Evolutionary conservation across 2,797 vertebrate genomes (phyloP).

Genomic region (Acrocephalus scirpaceus): DNA sequence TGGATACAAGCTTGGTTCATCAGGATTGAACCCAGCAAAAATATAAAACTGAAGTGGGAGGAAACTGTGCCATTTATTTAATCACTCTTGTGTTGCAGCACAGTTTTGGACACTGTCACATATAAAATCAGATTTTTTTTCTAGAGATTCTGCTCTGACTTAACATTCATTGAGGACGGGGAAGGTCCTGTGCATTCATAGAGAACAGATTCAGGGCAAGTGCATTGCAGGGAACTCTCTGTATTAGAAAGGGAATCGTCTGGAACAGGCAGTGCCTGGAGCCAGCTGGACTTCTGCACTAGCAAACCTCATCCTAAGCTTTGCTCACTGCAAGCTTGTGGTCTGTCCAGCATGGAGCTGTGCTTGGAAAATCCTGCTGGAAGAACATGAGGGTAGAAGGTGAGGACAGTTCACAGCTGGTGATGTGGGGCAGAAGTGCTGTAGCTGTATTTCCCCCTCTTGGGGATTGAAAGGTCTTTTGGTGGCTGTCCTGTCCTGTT

Average conservation of each 20-base stretch:
- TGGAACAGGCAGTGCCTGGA: not conserved
- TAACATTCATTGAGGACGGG: not conserved
- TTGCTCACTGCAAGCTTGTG: not conserved
- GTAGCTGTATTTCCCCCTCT: not conserved
- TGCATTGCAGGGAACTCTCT: not conserved
- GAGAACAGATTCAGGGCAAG: not conserved
- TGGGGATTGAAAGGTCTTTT: not conserved
- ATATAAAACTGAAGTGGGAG: not conserved
- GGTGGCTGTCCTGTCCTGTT: not conserved
- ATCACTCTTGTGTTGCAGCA: not conserved
- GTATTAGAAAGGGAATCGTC: not conserved
- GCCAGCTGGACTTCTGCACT: not conserved
- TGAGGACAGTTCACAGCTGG: not conserved
- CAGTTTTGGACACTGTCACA: not conserved
- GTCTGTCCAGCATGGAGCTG: not conserved
- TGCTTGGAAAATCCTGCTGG: not conserved
- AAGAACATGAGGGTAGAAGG: not conserved
- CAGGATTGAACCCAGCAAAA: not conserved
- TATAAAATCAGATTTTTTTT: not conserved
- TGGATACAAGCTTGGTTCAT: not conserved
- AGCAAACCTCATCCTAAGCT: not conserved
- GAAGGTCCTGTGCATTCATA: not conserved
- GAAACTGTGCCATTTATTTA: not conserved
- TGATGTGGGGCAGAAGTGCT: not conserved
- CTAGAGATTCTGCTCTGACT: not conserved